Conservation (phyloP, 1,140 invertebrate genomes). For the Alviniconcha marisindica region DNA sequence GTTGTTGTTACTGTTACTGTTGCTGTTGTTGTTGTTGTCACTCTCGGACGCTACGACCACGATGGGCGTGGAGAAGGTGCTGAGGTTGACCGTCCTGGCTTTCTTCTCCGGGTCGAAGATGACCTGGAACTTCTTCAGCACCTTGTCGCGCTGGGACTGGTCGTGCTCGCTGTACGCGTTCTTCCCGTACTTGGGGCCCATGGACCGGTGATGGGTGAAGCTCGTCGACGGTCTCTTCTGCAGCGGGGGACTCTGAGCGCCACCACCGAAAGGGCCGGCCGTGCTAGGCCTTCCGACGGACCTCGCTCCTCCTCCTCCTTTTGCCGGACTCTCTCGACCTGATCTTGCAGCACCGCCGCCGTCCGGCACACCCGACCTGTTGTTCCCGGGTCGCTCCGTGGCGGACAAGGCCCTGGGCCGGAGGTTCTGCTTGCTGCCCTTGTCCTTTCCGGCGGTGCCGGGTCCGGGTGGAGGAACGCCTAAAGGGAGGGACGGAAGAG, state of each 20-base stretch:
- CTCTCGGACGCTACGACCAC: not conserved
- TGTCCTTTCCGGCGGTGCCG: not conserved
- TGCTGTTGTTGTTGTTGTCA: not conserved
- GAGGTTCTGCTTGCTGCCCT: too few species aligned
- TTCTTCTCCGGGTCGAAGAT: slow-evolving; percentile 29
- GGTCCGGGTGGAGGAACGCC: too few species aligned
- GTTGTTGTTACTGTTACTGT: not conserved
- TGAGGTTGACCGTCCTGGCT: slow-evolving; percentile 7
- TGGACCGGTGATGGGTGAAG: not conserved
- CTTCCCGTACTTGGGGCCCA: not conserved
- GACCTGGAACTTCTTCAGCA: not conserved
- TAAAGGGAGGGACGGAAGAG: not conserved
- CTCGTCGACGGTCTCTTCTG: not conserved
- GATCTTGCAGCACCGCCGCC: too few species aligned
- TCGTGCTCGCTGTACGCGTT: slow-evolving; percentile 13
- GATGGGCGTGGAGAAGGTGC: not conserved
- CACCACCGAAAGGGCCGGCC: too few species aligned
- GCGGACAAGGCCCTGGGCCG: too few species aligned
- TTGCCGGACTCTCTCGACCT: too few species aligned
- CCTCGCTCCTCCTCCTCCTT: too few species aligned
- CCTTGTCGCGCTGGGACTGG: not conserved
- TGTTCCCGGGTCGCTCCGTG: too few species aligned
- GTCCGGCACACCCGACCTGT: too few species aligned
- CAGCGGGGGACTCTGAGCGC: too few species aligned
- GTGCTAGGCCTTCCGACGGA: too few species aligned